Percentiles rank a stretch among this genome's conserved stretches.
phyloP scores from a whole-genome alignment of 1,140 invertebrate genomes.

The Papilio machaon region DNA sequence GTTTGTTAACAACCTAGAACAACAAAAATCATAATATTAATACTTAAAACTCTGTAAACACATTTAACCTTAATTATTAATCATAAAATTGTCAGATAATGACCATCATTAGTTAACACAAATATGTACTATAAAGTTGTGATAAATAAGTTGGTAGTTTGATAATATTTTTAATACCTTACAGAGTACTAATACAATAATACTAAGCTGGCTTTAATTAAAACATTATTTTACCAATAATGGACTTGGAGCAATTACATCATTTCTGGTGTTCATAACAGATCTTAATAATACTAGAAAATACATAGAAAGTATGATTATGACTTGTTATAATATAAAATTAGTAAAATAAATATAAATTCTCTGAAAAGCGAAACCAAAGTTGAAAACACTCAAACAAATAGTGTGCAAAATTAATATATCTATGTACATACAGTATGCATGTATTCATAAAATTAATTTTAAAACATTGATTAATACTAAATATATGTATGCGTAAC shows the following conservation, averaged over 20 bases:
- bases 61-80: conserved; percentile 28
- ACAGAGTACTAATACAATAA: neutral
- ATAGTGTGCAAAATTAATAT: conserved; percentile 63
- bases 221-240: conserved; percentile 7
- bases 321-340: conserved; percentile 7
- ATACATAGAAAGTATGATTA: conserved; percentile 24
- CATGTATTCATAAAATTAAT: conserved; percentile 72
- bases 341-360: conserved; percentile 36
- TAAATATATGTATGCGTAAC: conserved; percentile 77
- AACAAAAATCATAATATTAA: conserved; percentile 8
- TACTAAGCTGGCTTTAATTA: conserved; percentile 24
- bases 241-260: conserved; percentile 26
- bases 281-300: conserved; percentile 20
- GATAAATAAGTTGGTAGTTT: neutral
- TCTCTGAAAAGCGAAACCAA: conserved; percentile 25
- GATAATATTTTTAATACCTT: conserved; percentile 9
- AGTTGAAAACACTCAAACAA: conserved; percentile 45
- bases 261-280: conserved; percentile 4
- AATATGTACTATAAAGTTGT: conserved; percentile 17
- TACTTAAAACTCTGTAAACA: conserved; percentile 25
- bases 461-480: conserved; percentile 79
- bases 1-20: conserved; percentile 31
- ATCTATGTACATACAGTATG: conserved; percentile 68
- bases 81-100: conserved; percentile 22
- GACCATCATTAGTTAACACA: conserved; percentile 8